Percentiles rank a stretch among this genome's conserved stretches.
Conservation (phyloP, 2,113 vertebrate genomes). For the Terrapene triunguis region DNA sequence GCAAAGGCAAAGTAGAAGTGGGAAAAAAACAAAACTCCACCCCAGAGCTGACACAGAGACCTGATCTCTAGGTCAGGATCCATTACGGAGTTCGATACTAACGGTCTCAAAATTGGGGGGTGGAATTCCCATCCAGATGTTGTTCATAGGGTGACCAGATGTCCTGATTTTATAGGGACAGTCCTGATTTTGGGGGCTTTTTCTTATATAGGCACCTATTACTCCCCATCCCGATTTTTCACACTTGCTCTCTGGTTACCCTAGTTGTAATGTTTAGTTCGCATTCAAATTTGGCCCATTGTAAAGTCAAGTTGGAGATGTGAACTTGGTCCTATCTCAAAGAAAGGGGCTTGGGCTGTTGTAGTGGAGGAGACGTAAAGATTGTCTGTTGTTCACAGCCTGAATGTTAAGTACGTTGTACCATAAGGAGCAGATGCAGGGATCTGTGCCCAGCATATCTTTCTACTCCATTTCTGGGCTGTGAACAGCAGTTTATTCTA, state of each 20-base stretch:
- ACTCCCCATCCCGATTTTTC: no score
- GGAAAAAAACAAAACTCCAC: not conserved
- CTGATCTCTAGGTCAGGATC: not conserved
- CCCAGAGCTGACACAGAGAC: not conserved
- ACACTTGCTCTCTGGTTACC: no score
- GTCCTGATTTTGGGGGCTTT: no score
- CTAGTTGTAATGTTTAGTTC: not conserved
- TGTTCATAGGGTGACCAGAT: not conserved
- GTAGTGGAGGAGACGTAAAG: not conserved
- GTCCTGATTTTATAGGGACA: no score
- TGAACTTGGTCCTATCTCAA: not conserved
- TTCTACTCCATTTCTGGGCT: not conserved
- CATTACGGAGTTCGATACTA: not conserved
- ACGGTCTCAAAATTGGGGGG: not conserved
- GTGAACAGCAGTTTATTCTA: constrained; percentile 2
- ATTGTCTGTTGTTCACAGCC: not conserved
- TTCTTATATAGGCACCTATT: no score
- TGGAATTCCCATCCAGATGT: not conserved
- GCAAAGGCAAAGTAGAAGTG: not conserved
- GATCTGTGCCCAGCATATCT: not conserved
- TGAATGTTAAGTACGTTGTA: not conserved
- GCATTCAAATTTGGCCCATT: not conserved
- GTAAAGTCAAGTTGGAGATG: not conserved
- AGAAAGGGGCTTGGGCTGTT: not conserved
- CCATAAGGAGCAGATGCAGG: not conserved